Conservation (phyloP, 2,888 invertebrate species). For the Ommatoiulus sabulosus region DNA sequence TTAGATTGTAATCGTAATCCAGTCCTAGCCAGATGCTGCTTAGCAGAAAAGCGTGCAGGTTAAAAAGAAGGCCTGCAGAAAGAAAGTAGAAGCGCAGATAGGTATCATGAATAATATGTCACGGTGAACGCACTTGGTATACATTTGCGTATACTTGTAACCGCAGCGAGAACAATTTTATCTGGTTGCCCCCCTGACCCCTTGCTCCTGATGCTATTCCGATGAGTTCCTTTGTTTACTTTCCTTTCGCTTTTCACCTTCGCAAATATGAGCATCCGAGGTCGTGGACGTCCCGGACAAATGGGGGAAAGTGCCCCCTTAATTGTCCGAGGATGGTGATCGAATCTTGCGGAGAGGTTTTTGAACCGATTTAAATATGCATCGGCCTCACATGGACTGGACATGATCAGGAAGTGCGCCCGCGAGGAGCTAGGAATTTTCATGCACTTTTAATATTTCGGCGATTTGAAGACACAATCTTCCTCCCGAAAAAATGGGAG, state of each 20-base stretch:
- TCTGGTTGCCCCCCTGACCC: constrained; percentile 4
- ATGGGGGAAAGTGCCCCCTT: constrained; percentile 16
- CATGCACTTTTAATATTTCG: constrained; percentile 2
- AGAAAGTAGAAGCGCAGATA: constrained; percentile 29
- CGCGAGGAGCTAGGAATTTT: constrained; percentile 10
- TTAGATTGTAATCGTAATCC: constrained; percentile 39
- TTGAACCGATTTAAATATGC: constrained; percentile 48
- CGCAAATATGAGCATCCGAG: constrained; percentile 28
- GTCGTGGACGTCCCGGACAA: not conserved
- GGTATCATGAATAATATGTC: constrained; percentile 5
- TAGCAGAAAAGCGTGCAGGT: not conserved
- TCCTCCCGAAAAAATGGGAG: not conserved
- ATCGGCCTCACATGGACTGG: constrained; percentile 13
- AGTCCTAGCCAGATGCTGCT: not conserved
- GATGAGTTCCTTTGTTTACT: not conserved
- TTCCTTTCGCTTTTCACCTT: not conserved
- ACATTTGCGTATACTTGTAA: constrained; percentile 26
- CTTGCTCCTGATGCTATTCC: constrained; percentile 40
- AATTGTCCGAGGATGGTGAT: not conserved
- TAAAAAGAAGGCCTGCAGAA: not conserved
- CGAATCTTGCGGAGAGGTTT: not conserved
- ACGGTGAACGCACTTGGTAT: not conserved
- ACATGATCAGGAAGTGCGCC: constrained; percentile 40
- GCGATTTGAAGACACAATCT: not conserved
- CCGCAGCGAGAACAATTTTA: not conserved